phyloP scores from a whole-genome alignment of 2,113 vertebrate genomes.

The Eolophus roseicapilla region DNA sequence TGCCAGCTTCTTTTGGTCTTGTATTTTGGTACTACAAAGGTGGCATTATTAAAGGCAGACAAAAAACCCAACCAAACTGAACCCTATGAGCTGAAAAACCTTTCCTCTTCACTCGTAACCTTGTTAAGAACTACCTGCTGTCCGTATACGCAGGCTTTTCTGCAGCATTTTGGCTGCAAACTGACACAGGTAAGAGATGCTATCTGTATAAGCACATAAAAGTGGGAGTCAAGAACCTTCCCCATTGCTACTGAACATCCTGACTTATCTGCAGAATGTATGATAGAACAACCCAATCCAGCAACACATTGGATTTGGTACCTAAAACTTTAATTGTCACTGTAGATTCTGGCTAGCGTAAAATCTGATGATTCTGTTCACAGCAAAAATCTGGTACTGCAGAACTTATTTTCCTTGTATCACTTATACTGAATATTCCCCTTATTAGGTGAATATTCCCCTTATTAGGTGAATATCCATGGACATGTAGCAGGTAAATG shows the following conservation, averaged over 20 bases:
- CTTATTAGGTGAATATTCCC: background rate
- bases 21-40: background rate
- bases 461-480: background rate
- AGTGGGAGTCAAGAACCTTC: background rate
- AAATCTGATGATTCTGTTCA: background rate
- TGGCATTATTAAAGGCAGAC: background rate
- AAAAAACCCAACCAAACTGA: slow-evolving; percentile 2
- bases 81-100: background rate
- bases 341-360: background rate
- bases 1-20: background rate
- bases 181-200: background rate
- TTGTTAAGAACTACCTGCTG: background rate
- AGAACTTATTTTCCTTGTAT: background rate
- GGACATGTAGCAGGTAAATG: background rate
- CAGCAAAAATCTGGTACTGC: background rate
- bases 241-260: background rate
- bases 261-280: background rate
- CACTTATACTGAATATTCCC: background rate
- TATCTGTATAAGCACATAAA: background rate
- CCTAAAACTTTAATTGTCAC: background rate
- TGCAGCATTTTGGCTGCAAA: background rate
- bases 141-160: background rate
- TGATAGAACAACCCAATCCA: background rate
- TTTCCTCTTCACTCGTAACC: background rate
- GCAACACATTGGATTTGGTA: background rate